A percentile compares a stretch with the other conserved stretches of the same genome.
These are phyloP conservation scores for Hermaeophaga mercurialis DNA, from an alignment of 2,888 invertebrate genomes.

Conservation along the genomic window DNA sequence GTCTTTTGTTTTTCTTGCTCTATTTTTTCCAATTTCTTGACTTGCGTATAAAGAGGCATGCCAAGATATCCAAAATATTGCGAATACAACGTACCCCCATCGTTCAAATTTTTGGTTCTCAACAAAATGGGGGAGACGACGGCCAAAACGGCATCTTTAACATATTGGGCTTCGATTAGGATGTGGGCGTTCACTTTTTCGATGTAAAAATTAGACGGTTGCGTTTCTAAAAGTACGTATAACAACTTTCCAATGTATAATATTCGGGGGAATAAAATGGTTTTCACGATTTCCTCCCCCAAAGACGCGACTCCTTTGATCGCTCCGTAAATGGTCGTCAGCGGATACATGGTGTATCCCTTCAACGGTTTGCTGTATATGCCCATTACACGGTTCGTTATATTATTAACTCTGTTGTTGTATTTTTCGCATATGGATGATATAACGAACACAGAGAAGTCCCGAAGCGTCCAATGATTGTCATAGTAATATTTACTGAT, in stretches of 20 bases:
- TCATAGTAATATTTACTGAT: slow-evolving; percentile 48
- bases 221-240: slow-evolving; percentile 40
- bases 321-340: slow-evolving; percentile 48
- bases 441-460: slow-evolving; percentile 47
- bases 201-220: slow-evolving; percentile 31
- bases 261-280: slow-evolving; percentile 42
- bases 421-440: slow-evolving; percentile 43
- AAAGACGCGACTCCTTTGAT: slow-evolving; percentile 46
- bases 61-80: slow-evolving; percentile 49
- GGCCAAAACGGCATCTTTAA: slow-evolving; percentile 43
- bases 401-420: slow-evolving; percentile 43
- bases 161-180: slow-evolving; percentile 43
- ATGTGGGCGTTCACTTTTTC: slow-evolving; percentile 41
- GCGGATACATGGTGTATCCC: slow-evolving; percentile 37
- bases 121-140: slow-evolving; percentile 43
- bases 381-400: slow-evolving; percentile 44
- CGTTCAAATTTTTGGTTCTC: slow-evolving; percentile 39
- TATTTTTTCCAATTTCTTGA: slow-evolving; percentile 46
- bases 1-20: slow-evolving; percentile 34
- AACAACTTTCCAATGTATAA: slow-evolving; percentile 41
- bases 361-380: slow-evolving; percentile 42
- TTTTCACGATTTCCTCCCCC: slow-evolving; percentile 44
- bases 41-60: slow-evolving; percentile 43
- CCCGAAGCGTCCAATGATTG: slow-evolving; percentile 50
- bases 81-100: slow-evolving; percentile 43